phyloP scores from a whole-genome alignment of 2,797 vertebrate species.

The Sciurus vulgaris region DNA sequence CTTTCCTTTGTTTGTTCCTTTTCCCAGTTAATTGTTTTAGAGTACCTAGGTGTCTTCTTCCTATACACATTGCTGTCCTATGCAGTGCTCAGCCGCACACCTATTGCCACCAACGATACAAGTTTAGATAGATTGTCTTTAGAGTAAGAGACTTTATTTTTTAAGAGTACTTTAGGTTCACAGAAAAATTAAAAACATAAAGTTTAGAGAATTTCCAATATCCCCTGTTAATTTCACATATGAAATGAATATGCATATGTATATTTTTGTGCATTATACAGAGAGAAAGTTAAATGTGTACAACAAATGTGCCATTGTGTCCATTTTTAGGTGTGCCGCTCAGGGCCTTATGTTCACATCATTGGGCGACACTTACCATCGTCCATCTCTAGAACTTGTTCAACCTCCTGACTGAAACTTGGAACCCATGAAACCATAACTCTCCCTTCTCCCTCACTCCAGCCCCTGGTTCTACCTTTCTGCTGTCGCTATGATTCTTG shows the following conservation, averaged over 20 bases:
- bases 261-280: not conserved
- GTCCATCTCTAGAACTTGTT: not conserved
- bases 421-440: not conserved
- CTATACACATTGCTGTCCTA: not conserved
- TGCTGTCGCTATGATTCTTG: not conserved
- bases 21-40: not conserved
- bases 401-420: not conserved
- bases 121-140: slow-evolving; percentile 19
- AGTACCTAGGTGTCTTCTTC: not conserved
- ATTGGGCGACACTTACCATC: not conserved
- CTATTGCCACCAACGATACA: not conserved
- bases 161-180: not conserved
- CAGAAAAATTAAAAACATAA: not conserved
- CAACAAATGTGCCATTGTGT: not conserved
- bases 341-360: not conserved
- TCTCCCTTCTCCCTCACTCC: too few relatives aligned
- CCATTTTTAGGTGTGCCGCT: not conserved
- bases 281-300: not conserved
- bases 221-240: not conserved
- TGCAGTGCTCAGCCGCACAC: not conserved
- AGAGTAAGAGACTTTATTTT: not conserved
- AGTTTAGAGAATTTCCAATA: not conserved
- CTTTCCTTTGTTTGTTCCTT: not conserved
- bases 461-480: not conserved
- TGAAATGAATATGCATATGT: not conserved